Evolutionary conservation across 1,140 invertebrate species (phyloP).

Genomic region (Camponotus floridanus): DNA sequence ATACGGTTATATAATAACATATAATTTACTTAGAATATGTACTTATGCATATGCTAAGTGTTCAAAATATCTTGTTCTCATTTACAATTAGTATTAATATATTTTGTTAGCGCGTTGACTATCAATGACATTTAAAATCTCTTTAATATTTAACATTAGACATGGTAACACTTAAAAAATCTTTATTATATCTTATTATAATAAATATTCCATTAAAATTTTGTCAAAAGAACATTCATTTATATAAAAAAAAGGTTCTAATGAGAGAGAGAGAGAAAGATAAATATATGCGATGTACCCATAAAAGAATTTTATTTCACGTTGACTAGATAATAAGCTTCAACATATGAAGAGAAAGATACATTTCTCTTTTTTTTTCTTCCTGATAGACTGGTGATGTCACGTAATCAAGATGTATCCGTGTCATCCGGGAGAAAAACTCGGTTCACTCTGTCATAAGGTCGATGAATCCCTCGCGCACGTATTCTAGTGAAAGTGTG

Average conservation of each 20-base stretch:
- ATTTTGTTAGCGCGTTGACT: background rate
- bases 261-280: background rate
- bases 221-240: background rate
- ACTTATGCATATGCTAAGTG: background rate
- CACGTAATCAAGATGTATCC: slow-evolving; percentile 59
- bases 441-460: slow-evolving; percentile 53
- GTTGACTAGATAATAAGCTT: background rate
- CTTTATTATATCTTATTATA: background rate
- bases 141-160: background rate
- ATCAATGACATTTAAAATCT: background rate
- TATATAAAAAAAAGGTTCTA: background rate
- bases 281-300: background rate
- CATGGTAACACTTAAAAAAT: background rate
- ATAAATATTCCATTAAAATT: background rate
- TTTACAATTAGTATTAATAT: background rate
- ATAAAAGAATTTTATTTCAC: background rate
- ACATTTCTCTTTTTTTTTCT: slow-evolving; percentile 48
- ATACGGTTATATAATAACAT: background rate
- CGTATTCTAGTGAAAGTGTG: slow-evolving; percentile 78
- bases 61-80: background rate
- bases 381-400: background rate
- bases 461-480: slow-evolving; percentile 59
- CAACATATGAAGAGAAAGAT: background rate
- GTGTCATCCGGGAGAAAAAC: slow-evolving; percentile 57
- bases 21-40: background rate